Evolutionary conservation across 2,797 vertebrate species (phyloP).

Genomic region (Lophotriccus pileatus): DNA sequence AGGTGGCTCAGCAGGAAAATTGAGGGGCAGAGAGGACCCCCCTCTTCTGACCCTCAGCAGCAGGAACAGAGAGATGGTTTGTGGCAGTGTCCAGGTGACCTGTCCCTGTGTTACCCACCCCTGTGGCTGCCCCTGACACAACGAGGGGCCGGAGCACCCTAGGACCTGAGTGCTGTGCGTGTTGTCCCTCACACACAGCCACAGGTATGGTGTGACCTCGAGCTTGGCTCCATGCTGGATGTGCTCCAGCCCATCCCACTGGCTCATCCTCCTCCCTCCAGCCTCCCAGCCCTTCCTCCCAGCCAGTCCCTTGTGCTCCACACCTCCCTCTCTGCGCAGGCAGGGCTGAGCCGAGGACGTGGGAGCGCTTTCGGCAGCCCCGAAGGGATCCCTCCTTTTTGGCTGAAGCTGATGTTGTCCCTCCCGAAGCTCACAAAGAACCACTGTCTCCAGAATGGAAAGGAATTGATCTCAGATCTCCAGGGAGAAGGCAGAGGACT

Average conservation of each 20-base stretch:
- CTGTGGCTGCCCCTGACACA: neutral
- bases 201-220: rapidly evolving
- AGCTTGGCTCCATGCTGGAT: neutral
- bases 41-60: neutral
- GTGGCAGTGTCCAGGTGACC: rapidly evolving
- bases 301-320: rapidly evolving
- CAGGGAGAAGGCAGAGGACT: rapidly evolving
- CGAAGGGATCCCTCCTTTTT: neutral
- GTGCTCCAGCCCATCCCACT: neutral
- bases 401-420: rapidly evolving
- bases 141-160: rapidly evolving
- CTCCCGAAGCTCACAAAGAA: neutral
- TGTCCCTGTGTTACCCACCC: neutral
- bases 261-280: neutral
- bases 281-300: neutral
- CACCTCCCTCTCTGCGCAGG: rapidly evolving
- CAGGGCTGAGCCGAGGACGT: rapidly evolving
- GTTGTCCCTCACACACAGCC: rapidly evolving
- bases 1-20: neutral
- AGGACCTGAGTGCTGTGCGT: rapidly evolving
- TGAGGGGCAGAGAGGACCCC: neutral
- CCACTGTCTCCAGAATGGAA: neutral
- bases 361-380: rapidly evolving
- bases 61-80: rapidly evolving
- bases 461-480: neutral